Evolutionary conservation across 1,140 invertebrate species (phyloP), one percentile per base, ranked within the genome.

Genomic region (Zaprionus tsacasi): DNA sequence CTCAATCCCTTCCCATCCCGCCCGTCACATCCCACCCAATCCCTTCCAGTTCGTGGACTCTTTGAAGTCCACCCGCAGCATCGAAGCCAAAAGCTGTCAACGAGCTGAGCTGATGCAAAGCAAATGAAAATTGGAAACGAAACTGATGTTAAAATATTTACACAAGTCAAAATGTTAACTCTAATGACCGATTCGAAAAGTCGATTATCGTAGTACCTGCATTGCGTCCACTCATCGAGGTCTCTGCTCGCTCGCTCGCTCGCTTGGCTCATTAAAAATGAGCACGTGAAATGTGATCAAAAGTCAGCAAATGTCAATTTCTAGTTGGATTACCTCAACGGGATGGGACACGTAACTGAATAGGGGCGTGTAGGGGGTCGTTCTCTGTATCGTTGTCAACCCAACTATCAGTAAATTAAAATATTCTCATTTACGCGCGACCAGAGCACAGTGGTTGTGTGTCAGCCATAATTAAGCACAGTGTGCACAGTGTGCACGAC

Each of bases 171-270:
- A 82, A 76, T 63, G 82, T 78, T 87, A 78, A 66, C 81, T 69
- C 67, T 82, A 81, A 81, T 85, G 79, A 76, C 61, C 82, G 78
- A 80, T 72, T 76, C 43, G 66, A 72, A 85, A 83, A 85, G 81
- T 82, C 65, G 76, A 76, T 79, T 86, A 71, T 76, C 69, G 57
- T 38, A 58, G 50, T 45, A 56, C 27, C 50, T 57, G 56, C 56
- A 68, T 33, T 40, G 48, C 12, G n/a, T 25, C 13, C 25, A n/a
- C 13, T n/a, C 25, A 25, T 15, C 10, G 10, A 25, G 21, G 21
- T 21, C 10, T 50, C 45, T 54, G 13, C 27, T 59, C 15, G 27
- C 27, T 30, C 27, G 27, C 27, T 30, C 27, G 27, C 27, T 30
- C 43, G 55, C 64, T 74, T n/a, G n/a, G 68, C 61, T 60, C 79